phyloP scores from a whole-genome alignment of 2,888 invertebrate genomes.

The Asteroscopus sphinx region DNA sequence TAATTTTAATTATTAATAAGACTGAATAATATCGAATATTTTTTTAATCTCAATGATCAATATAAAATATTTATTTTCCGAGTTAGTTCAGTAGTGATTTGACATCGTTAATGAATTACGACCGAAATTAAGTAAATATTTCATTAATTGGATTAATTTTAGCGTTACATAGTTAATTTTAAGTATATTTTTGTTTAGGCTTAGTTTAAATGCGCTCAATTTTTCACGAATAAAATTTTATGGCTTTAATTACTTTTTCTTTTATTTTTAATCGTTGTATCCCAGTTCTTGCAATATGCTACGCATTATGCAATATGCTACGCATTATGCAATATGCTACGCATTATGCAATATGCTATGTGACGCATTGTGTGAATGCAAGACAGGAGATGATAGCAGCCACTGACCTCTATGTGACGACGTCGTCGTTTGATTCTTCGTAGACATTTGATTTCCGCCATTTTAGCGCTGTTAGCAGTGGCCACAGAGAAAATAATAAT shows the following conservation, averaged over 20 bases:
- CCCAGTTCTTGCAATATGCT: no score
- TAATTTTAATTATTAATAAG: constrained; percentile 59
- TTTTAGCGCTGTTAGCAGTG: no score
- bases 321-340: no score
- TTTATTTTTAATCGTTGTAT: no score
- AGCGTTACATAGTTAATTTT: constrained; percentile 64
- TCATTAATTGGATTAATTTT: constrained; percentile 64
- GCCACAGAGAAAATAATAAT: no score
- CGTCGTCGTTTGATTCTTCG: no score
- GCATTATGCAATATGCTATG: no score
- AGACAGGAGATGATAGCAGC: no score
- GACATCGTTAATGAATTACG: constrained; percentile 48
- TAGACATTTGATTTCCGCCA: no score
- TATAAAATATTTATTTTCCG: constrained; percentile 57
- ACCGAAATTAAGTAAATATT: constrained; percentile 55
- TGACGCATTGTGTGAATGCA: no score
- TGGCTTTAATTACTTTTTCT: constrained; percentile 74
- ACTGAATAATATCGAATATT: constrained; percentile 62
- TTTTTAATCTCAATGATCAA: constrained; percentile 57
- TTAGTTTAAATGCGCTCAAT: constrained; percentile 86
- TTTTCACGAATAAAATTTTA: constrained; percentile 85
- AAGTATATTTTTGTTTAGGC: constrained; percentile 72
- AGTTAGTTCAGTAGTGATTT: constrained; percentile 25
- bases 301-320: no score
- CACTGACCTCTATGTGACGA: no score